phyloP scores from a whole-genome alignment of 2,113 vertebrate genomes.

The Oryzias curvinotus region DNA sequence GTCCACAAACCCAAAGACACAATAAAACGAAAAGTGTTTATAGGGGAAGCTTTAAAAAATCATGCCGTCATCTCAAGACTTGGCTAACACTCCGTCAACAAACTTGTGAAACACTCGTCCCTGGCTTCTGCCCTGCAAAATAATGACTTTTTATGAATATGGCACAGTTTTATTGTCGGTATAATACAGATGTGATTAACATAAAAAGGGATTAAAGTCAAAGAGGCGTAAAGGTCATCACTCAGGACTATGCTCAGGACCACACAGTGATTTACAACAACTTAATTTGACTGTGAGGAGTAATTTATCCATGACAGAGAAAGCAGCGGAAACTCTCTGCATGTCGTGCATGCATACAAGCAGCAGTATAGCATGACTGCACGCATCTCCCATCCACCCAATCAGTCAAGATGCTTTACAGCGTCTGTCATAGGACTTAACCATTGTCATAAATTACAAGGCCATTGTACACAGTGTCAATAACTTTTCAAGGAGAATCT shows the following conservation, averaged over 20 bases:
- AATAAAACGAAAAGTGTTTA: neutral
- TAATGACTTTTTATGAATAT: constrained; percentile 65
- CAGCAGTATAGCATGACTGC: constrained; percentile 69
- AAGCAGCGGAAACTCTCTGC: constrained; percentile 52
- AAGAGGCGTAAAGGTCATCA: constrained; percentile 79
- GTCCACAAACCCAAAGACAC: constrained; percentile 21
- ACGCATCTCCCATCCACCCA: constrained; percentile 67
- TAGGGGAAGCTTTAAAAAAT: constrained; percentile 1
- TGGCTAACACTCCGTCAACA: constrained; percentile 14
- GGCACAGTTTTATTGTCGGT: constrained; percentile 63
- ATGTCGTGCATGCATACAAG: constrained; percentile 48
- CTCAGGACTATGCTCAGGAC: constrained; percentile 66
- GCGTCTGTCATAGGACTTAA: constrained; percentile 71
- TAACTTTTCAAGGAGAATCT: constrained; percentile 79
- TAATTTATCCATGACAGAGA: constrained; percentile 72
- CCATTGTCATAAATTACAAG: constrained; percentile 72
- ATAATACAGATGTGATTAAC: constrained; percentile 74
- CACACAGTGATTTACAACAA: constrained; percentile 69
- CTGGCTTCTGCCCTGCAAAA: constrained; percentile 25
- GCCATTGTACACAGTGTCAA: constrained; percentile 70
- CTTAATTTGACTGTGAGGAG: constrained; percentile 73
- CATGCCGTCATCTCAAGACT: constrained; percentile 3
- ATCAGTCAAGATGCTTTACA: constrained; percentile 78
- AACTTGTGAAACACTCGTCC: constrained; percentile 17
- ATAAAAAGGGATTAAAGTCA: constrained; percentile 75